A percentile compares a stretch with the other conserved stretches of the same genome.
Conservation (phyloP, 2,888 invertebrate species). For the Napeogenes sylphis region DNA sequence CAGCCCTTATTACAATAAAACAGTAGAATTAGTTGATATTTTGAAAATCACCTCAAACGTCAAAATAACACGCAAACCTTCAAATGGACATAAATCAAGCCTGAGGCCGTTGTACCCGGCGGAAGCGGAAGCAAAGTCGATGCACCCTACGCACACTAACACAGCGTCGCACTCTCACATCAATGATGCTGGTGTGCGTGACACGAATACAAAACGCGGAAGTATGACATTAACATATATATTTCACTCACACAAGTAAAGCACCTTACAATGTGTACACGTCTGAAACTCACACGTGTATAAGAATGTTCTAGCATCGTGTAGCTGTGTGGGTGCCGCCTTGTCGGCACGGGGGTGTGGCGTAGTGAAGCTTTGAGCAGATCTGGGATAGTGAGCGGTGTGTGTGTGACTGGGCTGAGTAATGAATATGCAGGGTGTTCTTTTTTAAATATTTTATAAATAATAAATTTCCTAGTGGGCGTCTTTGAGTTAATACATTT, state of each 20-base stretch:
- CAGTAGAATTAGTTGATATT: conserved; percentile 32
- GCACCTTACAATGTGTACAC: conserved; percentile 34
- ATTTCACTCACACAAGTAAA: conserved; percentile 54
- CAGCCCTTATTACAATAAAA: conserved; percentile 28
- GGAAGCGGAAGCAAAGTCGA: conserved; percentile 71
- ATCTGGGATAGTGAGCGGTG: conserved; percentile 42
- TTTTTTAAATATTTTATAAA: conserved; percentile 10
- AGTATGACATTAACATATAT: conserved; percentile 71
- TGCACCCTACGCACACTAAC: conserved; percentile 62
- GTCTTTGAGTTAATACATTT: too few relatives aligned
- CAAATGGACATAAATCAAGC: conserved; percentile 67
- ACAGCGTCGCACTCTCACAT: conserved; percentile 24
- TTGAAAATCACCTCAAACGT: conserved; percentile 54
- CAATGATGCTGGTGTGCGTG: conserved; percentile 47
- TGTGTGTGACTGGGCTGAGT: conserved; percentile 39
- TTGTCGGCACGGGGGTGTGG: conserved; percentile 69
- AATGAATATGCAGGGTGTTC: conserved; percentile 33
- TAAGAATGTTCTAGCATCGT: conserved; percentile 42
- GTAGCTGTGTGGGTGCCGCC: conserved; percentile 60
- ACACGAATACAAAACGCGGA: conserved; percentile 69
- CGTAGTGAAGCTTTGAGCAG: conserved; percentile 43
- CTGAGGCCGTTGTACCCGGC: conserved; percentile 70
- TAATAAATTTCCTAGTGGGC: too few relatives aligned
- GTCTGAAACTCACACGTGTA: conserved; percentile 44
- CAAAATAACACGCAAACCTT: conserved; percentile 69